phyloP scores from a whole-genome alignment of 1,140 invertebrate genomes.

The Dendroctonus ponderosae region DNA sequence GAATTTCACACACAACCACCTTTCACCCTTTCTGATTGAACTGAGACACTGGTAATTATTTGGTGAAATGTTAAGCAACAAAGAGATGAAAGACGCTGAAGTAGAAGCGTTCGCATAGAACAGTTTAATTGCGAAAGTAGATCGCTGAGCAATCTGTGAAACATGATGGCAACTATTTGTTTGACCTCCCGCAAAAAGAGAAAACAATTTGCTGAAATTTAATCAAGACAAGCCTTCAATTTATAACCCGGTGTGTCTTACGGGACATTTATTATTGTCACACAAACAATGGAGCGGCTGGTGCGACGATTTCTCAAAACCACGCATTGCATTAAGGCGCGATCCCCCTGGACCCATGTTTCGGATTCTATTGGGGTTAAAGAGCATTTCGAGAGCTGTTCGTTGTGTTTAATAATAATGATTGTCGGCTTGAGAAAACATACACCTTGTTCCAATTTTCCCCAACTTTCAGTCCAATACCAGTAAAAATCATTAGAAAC shows the following conservation, averaged over 20 bases:
- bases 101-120: no score
- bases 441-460: neutral
- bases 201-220: slow-evolving; percentile 37
- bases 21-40: no score
- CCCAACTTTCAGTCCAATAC: neutral
- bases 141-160: neutral
- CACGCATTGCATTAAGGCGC: slow-evolving; percentile 34
- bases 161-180: slow-evolving; percentile 24
- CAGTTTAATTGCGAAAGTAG: no score
- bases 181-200: slow-evolving; percentile 28
- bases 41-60: no score
- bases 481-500: no score
- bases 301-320: slow-evolving; percentile 34
- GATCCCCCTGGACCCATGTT: slow-evolving; percentile 30
- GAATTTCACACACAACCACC: no score
- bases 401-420: slow-evolving; percentile 24
- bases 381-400: slow-evolving; percentile 27
- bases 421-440: slow-evolving; percentile 15
- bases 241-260: slow-evolving; percentile 30
- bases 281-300: slow-evolving; percentile 31
- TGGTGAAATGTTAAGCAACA: no score
- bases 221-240: slow-evolving; percentile 36
- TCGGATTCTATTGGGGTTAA: slow-evolving; percentile 33
- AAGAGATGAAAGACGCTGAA: no score
- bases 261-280: slow-evolving; percentile 35